Evolutionary conservation across 2,113 vertebrate species (phyloP).

Genomic region (Archocentrus centrarchus): DNA sequence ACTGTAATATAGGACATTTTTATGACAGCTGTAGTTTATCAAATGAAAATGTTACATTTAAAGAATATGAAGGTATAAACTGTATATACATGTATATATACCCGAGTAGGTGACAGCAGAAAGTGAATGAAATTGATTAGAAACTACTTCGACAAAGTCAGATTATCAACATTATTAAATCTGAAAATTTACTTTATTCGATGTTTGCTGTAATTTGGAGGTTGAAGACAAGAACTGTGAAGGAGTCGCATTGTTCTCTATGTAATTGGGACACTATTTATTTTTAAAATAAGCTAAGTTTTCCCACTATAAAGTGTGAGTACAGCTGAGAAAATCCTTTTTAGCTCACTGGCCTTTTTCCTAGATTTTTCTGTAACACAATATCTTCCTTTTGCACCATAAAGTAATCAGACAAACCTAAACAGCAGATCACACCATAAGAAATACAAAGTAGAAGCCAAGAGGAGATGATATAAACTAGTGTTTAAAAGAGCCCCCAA

Average conservation of each 20-base stretch:
- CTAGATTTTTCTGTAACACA: neutral
- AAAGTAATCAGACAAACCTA: constrained; percentile 5
- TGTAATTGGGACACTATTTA: neutral
- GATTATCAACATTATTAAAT: neutral
- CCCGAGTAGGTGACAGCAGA: no score
- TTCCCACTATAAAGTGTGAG: neutral
- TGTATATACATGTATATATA: no score
- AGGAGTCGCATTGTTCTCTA: neutral
- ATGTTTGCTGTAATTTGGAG: neutral
- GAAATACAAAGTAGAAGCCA: neutral
- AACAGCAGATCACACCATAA: neutral
- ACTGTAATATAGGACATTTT: neutral
- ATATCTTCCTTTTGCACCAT: neutral
- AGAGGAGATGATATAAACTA: neutral
- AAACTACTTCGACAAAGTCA: neutral
- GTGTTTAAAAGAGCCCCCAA: neutral
- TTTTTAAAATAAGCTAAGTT: neutral
- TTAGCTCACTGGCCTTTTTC: neutral
- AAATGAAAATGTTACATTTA: neutral
- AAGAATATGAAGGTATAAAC: neutral
- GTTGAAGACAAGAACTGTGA: neutral
- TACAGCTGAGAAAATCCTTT: neutral
- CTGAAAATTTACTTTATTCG: neutral
- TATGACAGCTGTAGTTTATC: neutral
- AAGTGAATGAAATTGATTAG: neutral